These are phyloP conservation scores for Lottia gigantea DNA, from an alignment of 2,888 invertebrate species.

Conservation along the genomic window DNA sequence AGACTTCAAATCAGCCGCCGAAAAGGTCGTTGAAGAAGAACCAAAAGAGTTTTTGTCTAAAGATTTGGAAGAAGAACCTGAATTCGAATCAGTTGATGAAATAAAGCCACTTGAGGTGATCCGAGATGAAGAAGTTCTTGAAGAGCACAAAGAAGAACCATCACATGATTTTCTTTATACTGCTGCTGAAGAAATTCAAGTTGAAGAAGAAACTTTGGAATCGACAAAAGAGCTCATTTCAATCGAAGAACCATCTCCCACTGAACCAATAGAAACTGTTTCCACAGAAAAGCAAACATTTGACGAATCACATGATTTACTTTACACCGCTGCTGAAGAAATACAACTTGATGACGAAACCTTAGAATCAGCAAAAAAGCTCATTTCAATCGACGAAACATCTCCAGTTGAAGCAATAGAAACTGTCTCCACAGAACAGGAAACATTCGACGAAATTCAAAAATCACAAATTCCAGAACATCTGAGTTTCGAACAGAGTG, in stretches of 20 bases:
- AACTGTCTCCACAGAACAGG: background rate
- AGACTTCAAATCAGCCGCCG: conserved; percentile 27
- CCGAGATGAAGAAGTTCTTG: background rate
- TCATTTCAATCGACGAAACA: background rate
- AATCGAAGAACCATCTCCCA: background rate
- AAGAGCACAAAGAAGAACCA: background rate
- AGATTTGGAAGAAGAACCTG: no score
- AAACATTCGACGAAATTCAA: background rate
- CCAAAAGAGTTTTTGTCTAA: background rate
- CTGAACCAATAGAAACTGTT: conserved; percentile 10
- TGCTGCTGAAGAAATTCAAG: background rate
- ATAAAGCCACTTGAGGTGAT: background rate
- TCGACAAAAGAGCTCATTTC: background rate
- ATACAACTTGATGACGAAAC: conserved; percentile 5
- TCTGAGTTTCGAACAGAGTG: background rate
- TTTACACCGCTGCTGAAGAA: background rate
- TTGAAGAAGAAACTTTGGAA: conserved; percentile 4
- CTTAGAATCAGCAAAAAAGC: background rate
- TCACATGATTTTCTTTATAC: background rate
- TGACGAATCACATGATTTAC: no score
- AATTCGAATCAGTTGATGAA: conserved; percentile 5
- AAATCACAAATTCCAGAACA: no score
- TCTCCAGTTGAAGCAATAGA: conserved; percentile 9
- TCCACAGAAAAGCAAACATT: background rate
- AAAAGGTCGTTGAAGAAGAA: conserved; percentile 24